Base-by-base conservation (phyloP, 2,797 vertebrate species). In the Lateolabrax maculatus region DNA sequence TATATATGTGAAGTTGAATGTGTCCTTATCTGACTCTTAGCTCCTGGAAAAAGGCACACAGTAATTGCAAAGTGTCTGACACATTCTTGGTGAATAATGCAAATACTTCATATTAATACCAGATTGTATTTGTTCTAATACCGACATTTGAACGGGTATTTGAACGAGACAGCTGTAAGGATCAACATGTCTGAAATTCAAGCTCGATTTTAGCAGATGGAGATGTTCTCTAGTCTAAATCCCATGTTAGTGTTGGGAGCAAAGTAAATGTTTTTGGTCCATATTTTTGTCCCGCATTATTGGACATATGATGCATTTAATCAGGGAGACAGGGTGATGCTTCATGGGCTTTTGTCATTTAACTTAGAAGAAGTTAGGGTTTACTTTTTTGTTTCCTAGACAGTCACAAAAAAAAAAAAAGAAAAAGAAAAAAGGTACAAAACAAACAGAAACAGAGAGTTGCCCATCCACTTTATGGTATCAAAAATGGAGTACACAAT, bases 191-290 rank as follows among this genome's bases (percentile, higher is more conserved):
- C 46, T 84, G 68, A 83, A 64, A 75, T 61, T 44, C 13, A 66
- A 37, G 39, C 75, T 53, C 18, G 5, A 72, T 72, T 15, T 70
- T 61, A 67, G 71, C 79, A 85, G 70, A 86, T 84, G 69, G 83
- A 62, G 25, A 36, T 81, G 27, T 63, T 58, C 27, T 19, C 27
- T 34, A 23, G 44, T 79, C 52, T 75, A 58, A 79, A 78, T 72
- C 49, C 8, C 37, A 51, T 63, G 37, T 80, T 73, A 46, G 11
- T 43, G 19, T 69, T 71, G 37, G 48, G 43, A 71, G 76, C 37
- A 66, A 56, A 78, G 19, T 15, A 46, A 77, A 43, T 52, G 27
- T 69, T 70, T 65, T 46, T 41, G 57, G 41, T 64, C 46, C 68
- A 69, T 21, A 53, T 21, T 61, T 49, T 23, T 18, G n/a, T 13